Base-by-base conservation (phyloP, 1,140 invertebrate genomes). In the Cherax destructor region DNA sequence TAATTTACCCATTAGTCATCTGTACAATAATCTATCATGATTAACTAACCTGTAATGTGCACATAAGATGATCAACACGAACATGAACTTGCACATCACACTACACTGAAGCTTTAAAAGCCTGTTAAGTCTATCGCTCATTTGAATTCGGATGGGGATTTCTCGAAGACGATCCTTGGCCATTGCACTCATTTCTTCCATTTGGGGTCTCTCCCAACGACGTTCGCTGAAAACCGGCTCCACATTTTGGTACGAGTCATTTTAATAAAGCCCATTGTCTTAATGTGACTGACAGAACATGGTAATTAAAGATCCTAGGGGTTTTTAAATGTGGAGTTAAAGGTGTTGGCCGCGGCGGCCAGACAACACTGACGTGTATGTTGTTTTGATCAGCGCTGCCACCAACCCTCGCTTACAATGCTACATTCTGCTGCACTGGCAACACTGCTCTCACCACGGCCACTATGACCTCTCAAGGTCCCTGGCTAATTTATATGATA, bases 371-470 rank as follows among this genome's bases (percentile, higher is more conserved):
- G 69, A 74, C 69, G 69, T 74, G 69, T 74, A 74, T 5, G 0
- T 74, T 74, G 69, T 74, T 74, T 74, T 74, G 69, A n/a, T 74
- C 24, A 74, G 24, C 69, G 69, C 3, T 74, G 69, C 69, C 69
- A 74, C 24, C 69, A 10, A n/a, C 7, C 7, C 24, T 11, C 9
- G 69, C 69, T 74, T 3, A 74, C 24, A 4, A n/a, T 21, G 69
- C 69, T 74, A 74, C 21, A 5, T 30, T 56, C 21, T 21, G 18
- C 18, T 13, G 21, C 13, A 69, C 18, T 69, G 56, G 56, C 16
- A 16, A 59, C 56, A 18, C 61, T 21, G 18, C 61, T 2, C 18
- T 65, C 18, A n/a, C 21, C 61, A 65, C 0, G 1, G 18, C 0
- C 13, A 41, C 52, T 56, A 5, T 1, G 9, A 4, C 52, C 9